phyloP scores from a whole-genome alignment of 92 coral and sea anemone species.

The Phenganax subtilis region DNA sequence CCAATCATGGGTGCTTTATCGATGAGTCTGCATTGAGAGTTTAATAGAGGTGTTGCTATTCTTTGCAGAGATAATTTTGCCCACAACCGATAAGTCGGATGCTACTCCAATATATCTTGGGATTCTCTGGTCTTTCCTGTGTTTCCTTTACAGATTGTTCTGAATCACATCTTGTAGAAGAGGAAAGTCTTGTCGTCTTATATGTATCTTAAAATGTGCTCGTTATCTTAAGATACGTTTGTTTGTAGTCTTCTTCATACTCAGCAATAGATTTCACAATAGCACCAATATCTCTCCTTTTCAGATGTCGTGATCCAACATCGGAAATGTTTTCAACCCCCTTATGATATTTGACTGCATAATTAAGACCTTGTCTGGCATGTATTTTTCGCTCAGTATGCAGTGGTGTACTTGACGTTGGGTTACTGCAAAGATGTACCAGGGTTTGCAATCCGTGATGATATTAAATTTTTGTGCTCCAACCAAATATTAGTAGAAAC shows the following conservation, averaged over 20 bases:
- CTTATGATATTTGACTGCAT: not conserved
- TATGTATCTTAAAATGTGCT: not conserved
- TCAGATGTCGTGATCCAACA: not conserved
- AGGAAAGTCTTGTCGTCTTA: not conserved
- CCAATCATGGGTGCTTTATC: slow-evolving; percentile 13
- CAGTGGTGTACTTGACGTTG: not conserved
- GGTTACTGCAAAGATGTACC: not conserved
- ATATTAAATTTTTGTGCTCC: not conserved
- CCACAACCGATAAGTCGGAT: not conserved
- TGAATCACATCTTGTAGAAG: not conserved
- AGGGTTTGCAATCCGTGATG: not conserved
- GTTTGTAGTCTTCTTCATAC: not conserved
- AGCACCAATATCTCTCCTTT: not conserved
- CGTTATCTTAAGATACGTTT: not conserved
- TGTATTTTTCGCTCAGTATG: not conserved
- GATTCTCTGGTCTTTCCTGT: not conserved
- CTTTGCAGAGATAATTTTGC: not conserved
- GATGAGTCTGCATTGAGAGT: not conserved
- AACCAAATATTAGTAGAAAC: not conserved
- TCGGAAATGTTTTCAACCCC: not conserved
- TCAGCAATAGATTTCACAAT: not conserved
- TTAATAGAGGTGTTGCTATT: not conserved
- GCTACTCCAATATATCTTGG: not conserved
- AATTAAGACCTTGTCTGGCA: not conserved
- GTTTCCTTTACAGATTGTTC: not conserved